phyloP scores from a whole-genome alignment of 2,888 invertebrate genomes.

The Ypsolopha sequella region DNA sequence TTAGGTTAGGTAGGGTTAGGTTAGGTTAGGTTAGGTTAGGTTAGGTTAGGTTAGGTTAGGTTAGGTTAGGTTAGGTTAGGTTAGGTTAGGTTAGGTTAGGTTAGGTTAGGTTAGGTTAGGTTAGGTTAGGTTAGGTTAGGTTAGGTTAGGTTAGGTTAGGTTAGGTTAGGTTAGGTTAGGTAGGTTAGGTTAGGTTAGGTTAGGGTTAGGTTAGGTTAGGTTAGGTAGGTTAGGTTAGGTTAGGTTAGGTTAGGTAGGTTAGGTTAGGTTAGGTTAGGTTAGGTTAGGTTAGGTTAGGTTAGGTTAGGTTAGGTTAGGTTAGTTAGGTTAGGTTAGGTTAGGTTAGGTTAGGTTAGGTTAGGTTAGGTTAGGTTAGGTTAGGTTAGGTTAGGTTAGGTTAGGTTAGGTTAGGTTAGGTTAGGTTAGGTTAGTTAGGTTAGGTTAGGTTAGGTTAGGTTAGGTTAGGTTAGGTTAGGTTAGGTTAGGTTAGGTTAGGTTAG shows the following conservation, averaged over 20 bases:
- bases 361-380: constrained; percentile 15
- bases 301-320: constrained; percentile 15
- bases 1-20: constrained; percentile 11
- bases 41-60: constrained; percentile 15
- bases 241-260: constrained; percentile 15
- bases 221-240: constrained; percentile 15
- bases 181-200: too few relatives aligned
- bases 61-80: constrained; percentile 19
- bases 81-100: constrained; percentile 15
- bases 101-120: constrained; percentile 11
- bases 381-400: constrained; percentile 15
- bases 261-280: constrained; percentile 16
- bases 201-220: constrained; percentile 10
- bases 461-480: constrained; percentile 10
- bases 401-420: constrained; percentile 15
- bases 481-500: constrained; percentile 14
- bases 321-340: constrained; percentile 16
- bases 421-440: constrained; percentile 15
- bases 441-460: constrained; percentile 7
- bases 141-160: constrained; percentile 12
- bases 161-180: too few relatives aligned
- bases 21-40: constrained; percentile 7
- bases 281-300: constrained; percentile 15
- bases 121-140: constrained; percentile 14
- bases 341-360: constrained; percentile 11